A percentile compares a stretch with the other conserved stretches of the same genome.
These are phyloP conservation scores for Alosa alosa DNA, from an alignment of 2,113 vertebrate genomes.

Conservation along the genomic window DNA sequence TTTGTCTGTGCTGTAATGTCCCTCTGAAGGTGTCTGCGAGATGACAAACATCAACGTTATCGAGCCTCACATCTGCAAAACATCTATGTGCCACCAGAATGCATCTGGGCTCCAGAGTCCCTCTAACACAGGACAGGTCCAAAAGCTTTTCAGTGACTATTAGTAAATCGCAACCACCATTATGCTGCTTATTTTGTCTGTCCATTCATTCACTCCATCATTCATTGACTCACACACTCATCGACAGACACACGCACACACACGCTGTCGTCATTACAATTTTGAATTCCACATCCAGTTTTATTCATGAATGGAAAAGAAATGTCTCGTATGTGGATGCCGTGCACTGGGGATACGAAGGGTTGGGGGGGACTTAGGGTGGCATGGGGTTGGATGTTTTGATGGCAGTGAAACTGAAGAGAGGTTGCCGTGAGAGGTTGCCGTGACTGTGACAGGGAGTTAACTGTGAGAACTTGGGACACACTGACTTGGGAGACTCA, in stretches of 20 bases:
- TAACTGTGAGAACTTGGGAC: background rate
- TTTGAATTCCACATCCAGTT: background rate
- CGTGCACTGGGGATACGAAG: background rate
- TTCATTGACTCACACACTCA: background rate
- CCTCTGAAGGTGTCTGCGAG: background rate
- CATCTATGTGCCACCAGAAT: background rate
- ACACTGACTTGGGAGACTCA: background rate
- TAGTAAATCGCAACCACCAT: background rate
- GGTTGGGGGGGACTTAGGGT: background rate
- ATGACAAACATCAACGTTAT: background rate
- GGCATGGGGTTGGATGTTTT: background rate
- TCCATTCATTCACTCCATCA: background rate
- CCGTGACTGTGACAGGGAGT: background rate
- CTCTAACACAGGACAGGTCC: background rate
- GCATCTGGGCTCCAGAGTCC: background rate
- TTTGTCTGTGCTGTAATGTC: background rate
- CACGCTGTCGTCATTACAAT: background rate
- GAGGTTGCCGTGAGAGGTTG: background rate
- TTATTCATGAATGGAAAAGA: background rate
- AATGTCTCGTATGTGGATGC: background rate
- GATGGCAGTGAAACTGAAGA: constrained; percentile 1
- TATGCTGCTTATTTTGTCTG: background rate
- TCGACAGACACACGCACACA: background rate
- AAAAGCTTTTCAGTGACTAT: background rate
- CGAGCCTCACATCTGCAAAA: background rate